Evolutionary conservation across 2,797 vertebrate genomes (phyloP).

Genomic region (Tapera naevia): DNA sequence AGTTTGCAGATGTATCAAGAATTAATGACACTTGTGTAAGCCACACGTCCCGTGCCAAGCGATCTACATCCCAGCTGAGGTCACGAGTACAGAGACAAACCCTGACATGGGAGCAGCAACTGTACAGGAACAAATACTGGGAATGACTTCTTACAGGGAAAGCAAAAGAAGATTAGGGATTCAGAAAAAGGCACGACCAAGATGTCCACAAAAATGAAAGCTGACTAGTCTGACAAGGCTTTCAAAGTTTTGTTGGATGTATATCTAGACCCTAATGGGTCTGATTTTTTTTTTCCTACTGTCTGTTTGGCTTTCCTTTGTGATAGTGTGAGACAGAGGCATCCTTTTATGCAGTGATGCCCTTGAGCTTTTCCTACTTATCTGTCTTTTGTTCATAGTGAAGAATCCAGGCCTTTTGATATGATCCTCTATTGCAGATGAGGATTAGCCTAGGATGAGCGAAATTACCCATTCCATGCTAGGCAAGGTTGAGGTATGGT

Average conservation of each 20-base stretch:
- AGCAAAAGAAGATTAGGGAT: constrained; percentile 28
- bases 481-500: background rate
- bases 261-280: background rate
- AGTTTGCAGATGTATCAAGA: constrained; percentile 36
- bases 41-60: background rate
- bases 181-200: constrained; percentile 39
- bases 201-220: constrained; percentile 37
- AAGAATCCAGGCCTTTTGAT: constrained; percentile 18
- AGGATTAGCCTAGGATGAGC: background rate
- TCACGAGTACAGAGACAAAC: constrained; percentile 22
- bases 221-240: constrained; percentile 29
- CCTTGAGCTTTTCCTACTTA: background rate
- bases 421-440: background rate
- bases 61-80: constrained; percentile 19
- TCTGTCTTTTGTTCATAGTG: background rate
- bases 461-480: background rate
- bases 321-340: background rate
- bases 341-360: background rate
- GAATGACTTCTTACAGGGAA: constrained; percentile 52
- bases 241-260: constrained; percentile 30
- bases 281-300: background rate
- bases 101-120: constrained; percentile 44
- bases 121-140: constrained; percentile 43
- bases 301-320: constrained; percentile 12
- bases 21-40: constrained; percentile 42